phyloP scores from a whole-genome alignment of 2,888 invertebrate genomes.

The Anthophora plumipes region DNA sequence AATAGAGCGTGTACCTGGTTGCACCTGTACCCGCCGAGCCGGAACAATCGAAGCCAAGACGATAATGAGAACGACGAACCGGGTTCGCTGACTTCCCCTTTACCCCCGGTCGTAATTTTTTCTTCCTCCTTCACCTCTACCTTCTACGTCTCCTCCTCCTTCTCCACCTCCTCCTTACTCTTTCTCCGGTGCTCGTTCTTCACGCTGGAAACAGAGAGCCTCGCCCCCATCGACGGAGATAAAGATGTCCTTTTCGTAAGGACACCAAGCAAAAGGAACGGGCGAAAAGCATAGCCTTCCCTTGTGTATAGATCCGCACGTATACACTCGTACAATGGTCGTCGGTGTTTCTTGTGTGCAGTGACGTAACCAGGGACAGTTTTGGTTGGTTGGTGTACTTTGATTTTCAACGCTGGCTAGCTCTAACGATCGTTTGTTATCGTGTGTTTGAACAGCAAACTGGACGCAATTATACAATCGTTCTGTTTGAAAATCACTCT shows the following conservation, averaged over 20 bases:
- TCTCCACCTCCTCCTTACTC: constrained; percentile 25
- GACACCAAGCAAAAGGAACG: constrained; percentile 55
- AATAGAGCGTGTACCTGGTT: constrained; percentile 73
- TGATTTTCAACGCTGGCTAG: neutral
- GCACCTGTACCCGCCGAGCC: constrained; percentile 71
- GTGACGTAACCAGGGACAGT: constrained; percentile 58
- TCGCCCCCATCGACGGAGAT: constrained; percentile 62
- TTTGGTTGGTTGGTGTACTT: constrained; percentile 10
- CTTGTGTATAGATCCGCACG: constrained; percentile 37
- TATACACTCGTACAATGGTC: constrained; percentile 28
- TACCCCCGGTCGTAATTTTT: constrained; percentile 63
- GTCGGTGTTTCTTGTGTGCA: constrained; percentile 47
- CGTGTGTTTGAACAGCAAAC: neutral
- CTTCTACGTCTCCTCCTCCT: constrained; percentile 3
- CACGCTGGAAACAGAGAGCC: constrained; percentile 44
- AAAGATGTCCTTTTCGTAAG: constrained; percentile 68
- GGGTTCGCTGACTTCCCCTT: constrained; percentile 69
- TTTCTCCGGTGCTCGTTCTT: constrained; percentile 56
- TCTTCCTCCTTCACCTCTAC: constrained; percentile 16
- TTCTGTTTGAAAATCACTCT: neutral
- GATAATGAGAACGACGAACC: constrained; percentile 75
- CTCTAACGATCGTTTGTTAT: neutral
- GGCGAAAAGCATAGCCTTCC: constrained; percentile 50
- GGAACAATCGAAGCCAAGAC: constrained; percentile 77
- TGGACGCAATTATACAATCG: neutral